phyloP scores from a whole-genome alignment of 92 coral and sea anemone species.

The Parazoanthus atlanticus region DNA sequence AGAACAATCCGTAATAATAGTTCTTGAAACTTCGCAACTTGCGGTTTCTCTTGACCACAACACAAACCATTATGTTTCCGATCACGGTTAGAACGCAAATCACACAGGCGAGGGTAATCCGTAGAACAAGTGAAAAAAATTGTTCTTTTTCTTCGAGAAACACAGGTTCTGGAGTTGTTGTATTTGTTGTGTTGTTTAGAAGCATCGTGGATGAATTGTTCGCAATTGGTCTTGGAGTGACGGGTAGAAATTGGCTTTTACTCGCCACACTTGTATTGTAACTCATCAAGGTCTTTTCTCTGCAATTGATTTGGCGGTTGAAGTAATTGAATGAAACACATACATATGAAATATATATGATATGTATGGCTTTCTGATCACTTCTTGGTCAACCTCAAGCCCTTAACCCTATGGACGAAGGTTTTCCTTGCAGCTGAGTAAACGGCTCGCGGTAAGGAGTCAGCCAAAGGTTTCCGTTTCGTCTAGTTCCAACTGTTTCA shows the following conservation, averaged over 20 bases:
- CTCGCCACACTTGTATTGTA: background rate
- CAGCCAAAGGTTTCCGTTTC: conserved; percentile 1
- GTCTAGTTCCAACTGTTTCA: conserved; percentile 51
- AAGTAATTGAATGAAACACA: conserved; percentile 4
- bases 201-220: background rate
- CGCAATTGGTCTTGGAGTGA: background rate
- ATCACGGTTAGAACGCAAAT: conserved; percentile 71
- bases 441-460: background rate
- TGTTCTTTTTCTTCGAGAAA: conserved; percentile 61
- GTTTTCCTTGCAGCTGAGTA: conserved; percentile 10
- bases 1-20: conserved; percentile 82
- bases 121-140: conserved; percentile 57
- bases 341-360: background rate
- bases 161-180: conserved; percentile 18
- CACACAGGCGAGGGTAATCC: conserved; percentile 67
- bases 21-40: conserved; percentile 86
- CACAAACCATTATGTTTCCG: conserved; percentile 81
- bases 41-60: conserved; percentile 74
- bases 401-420: background rate
- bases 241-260: background rate
- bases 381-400: background rate
- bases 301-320: conserved; percentile 1
- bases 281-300: background rate
- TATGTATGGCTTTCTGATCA: conserved; percentile 3
- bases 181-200: conserved; percentile 28